These are phyloP conservation scores for Mycteria americana DNA, from an alignment of 2,797 vertebrate species.

Conservation along the genomic window DNA sequence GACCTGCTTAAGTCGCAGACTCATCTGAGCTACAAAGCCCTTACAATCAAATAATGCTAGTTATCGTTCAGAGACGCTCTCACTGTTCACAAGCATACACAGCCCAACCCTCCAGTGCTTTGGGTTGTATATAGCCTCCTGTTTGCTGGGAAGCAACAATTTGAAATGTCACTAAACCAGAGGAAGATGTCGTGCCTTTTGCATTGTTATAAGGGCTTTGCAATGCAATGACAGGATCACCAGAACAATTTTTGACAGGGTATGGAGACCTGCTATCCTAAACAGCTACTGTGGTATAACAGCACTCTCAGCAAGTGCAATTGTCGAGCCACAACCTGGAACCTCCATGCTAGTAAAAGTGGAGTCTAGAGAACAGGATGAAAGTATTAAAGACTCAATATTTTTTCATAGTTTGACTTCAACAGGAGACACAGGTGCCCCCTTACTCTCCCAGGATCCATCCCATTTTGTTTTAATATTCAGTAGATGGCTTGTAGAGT, in stretches of 20 bases:
- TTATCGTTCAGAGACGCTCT: not conserved
- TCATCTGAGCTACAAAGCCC: not conserved
- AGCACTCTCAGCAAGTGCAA: not conserved
- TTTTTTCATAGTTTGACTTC: not conserved
- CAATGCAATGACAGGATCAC: not conserved
- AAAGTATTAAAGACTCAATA: not conserved
- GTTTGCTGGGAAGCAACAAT: not conserved
- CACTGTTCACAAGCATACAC: not conserved
- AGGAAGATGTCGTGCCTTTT: fast-evolving
- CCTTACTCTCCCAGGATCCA: not conserved
- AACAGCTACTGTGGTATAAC: not conserved
- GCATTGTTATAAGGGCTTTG: not conserved
- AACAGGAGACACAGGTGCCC: not conserved
- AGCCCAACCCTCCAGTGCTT: not conserved
- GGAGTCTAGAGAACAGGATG: not conserved
- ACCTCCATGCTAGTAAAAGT: not conserved
- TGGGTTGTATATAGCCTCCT: not conserved
- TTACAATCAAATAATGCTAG: not conserved
- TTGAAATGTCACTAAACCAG: not conserved
- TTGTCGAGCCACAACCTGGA: not conserved
- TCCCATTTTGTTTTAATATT: slow-evolving; percentile 3
- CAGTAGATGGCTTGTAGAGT: not conserved
- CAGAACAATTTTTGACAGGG: not conserved
- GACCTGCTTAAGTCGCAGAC: not conserved
- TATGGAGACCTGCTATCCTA: not conserved